Evolutionary conservation across 2,113 vertebrate species (phyloP).

Genomic region (Neodon shergylaensis): DNA sequence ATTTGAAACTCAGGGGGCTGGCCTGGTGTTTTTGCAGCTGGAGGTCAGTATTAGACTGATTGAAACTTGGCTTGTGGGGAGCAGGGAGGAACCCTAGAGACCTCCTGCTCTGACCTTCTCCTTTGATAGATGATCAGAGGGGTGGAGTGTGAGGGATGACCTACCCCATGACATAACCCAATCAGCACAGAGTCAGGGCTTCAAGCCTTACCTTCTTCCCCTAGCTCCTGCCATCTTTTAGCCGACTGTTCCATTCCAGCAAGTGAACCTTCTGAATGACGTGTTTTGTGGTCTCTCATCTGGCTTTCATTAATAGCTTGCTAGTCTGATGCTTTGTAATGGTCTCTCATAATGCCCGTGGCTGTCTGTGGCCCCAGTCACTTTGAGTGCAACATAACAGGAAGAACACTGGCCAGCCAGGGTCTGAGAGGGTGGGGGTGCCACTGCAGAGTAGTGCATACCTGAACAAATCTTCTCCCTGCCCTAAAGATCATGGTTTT

Average conservation of each 20-base stretch:
- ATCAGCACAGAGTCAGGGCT: not conserved
- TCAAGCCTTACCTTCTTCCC: not conserved
- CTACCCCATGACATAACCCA: not conserved
- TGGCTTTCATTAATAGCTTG: constrained; percentile 66
- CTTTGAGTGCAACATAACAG: not conserved
- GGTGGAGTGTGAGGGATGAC: not conserved
- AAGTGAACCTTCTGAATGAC: not conserved
- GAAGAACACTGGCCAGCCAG: not conserved
- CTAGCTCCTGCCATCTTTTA: constrained; percentile 1
- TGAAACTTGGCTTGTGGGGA: constrained; percentile 29
- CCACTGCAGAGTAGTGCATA: not conserved
- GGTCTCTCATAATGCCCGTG: not conserved
- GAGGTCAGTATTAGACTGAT: constrained; percentile 10
- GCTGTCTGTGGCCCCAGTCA: not conserved
- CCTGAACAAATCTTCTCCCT: not conserved
- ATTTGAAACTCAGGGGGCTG: not conserved
- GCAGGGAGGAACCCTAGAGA: not conserved
- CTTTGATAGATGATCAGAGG: not conserved
- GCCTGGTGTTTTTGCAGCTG: constrained; percentile 14
- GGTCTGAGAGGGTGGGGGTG: not conserved
- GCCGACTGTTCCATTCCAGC: not conserved
- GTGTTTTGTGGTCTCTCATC: constrained; percentile 26
- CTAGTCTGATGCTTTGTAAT: constrained; percentile 29
- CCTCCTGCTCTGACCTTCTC: not conserved
- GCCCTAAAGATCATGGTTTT: not conserved